Base-by-base conservation (phyloP, 2,888 invertebrate species). In the Sipha maydis region DNA sequence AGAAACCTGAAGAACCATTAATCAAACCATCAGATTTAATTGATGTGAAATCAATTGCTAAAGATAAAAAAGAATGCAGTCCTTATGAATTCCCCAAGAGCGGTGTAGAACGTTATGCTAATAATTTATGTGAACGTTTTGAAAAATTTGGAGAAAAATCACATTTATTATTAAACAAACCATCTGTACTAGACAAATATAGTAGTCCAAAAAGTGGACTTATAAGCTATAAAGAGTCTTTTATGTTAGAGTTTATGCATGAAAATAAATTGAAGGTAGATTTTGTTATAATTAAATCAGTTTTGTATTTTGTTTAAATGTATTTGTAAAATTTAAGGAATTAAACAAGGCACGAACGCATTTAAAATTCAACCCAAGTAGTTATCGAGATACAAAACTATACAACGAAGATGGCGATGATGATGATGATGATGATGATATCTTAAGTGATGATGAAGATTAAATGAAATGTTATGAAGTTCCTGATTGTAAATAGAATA, bases 111-210 rank as follows among this genome's bases (percentile, higher is more conserved):
- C 93, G 93, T 11, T 94, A 94, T 91, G 91, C 94, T 0, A 93
- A 93, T 90, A 93, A 93, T 90, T 92, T 95, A 86, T 93, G 94
- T 89, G 91, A 93, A 28, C 94, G 93, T 92, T 93, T 94, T 88
- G 92, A 92, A 89, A 92, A 92, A 69, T 90, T 91, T 0, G 92
- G 91, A 54, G 61, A 89, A 19, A 90, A 90, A 48, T 91, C 77
- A 31, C 92, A 91, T 38, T 94, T 93, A 89, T 94, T 94, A 90
- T 94, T 95, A 5, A 93, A 93, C 90, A 93, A 93, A 91, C 94
- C 94, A 31, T 75, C 90, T 56, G 90, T 90, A 56, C 75, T 69
- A 48, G 77, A 48, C 31, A 73, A 54, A 75, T 21, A 80, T 56
- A 80, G 73, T 71, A 28, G 3, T 21, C 54, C 69, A 11, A 85